A percentile compares a stretch with the other conserved stretches of the same genome.
phyloP scores from a whole-genome alignment of 1,140 invertebrate species.

The Diuraphis noxia region DNA sequence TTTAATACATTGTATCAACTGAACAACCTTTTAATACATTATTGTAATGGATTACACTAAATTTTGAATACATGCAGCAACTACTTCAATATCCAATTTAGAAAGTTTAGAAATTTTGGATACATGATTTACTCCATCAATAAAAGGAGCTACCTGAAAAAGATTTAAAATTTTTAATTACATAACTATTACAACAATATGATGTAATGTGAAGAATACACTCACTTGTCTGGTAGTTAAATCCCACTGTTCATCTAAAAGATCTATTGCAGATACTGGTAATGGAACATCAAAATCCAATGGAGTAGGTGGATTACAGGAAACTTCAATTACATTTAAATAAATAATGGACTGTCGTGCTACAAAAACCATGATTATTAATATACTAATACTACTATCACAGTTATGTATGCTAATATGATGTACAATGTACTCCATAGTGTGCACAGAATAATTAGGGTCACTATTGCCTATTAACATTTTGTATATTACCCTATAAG shows the following conservation, averaged over 20 bases:
- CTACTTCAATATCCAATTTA: conserved; percentile 90
- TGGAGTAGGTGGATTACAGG: conserved; percentile 79
- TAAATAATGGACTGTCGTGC: conserved; percentile 80
- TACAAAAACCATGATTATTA: conserved; percentile 57
- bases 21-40: conserved; percentile 56
- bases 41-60: conserved; percentile 68
- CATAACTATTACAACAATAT: neutral
- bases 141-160: conserved; percentile 78
- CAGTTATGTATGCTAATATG: neutral
- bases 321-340: conserved; percentile 76
- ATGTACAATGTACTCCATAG: neutral
- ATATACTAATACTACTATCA: neutral
- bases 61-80: conserved; percentile 94
- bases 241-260: conserved; percentile 79
- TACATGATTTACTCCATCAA: conserved; percentile 91
- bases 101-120: conserved; percentile 78
- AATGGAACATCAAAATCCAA: conserved; percentile 90
- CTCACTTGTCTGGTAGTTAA: conserved; percentile 84
- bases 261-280: conserved; percentile 68
- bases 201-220: neutral
- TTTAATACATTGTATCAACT: neutral
- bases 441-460: neutral
- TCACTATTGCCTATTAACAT: neutral
- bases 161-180: neutral
- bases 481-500: too few species aligned